These are phyloP conservation scores for Chiridota heheva DNA, from an alignment of 35 echinoderm and acorn worm species.

Conservation along the genomic window DNA sequence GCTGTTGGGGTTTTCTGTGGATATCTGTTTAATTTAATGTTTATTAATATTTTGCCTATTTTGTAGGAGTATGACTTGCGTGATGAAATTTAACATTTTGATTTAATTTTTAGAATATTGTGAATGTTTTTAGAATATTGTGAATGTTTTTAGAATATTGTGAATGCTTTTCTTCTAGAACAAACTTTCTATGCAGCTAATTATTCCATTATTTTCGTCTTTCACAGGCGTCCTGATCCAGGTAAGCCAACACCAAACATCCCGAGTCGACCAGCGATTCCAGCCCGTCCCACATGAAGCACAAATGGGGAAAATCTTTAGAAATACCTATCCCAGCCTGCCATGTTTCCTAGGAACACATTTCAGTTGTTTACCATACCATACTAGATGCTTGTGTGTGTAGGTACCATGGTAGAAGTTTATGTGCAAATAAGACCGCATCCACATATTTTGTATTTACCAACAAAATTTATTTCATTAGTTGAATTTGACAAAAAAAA, in stretches of 20 bases:
- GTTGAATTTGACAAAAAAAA: too few species aligned
- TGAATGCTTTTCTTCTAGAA: neutral
- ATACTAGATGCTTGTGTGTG: too few species aligned
- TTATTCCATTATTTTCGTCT: neutral
- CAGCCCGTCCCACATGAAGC: slow-evolving; percentile 45
- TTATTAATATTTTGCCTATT: neutral
- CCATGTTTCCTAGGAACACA: too few species aligned
- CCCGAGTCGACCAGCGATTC: slow-evolving; percentile 55
- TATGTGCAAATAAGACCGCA: neutral
- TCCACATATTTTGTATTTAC: neutral
- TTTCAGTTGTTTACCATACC: neutral
- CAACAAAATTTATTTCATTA: neutral
- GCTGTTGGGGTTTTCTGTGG: too few species aligned
- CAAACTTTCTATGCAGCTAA: neutral
- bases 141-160: neutral
- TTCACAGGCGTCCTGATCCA: slow-evolving; percentile 24
- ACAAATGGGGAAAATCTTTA: neutral
- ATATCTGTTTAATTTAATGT: neutral
- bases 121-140: neutral
- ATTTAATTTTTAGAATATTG: neutral
- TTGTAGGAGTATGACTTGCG: neutral
- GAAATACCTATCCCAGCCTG: too few species aligned
- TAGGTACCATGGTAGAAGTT: neutral
- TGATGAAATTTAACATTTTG: too few species aligned
- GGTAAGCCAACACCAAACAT: slow-evolving; percentile 47